Evolutionary conservation across 2,113 vertebrate species (phyloP).

Genomic region (Pteronura brasiliensis): DNA sequence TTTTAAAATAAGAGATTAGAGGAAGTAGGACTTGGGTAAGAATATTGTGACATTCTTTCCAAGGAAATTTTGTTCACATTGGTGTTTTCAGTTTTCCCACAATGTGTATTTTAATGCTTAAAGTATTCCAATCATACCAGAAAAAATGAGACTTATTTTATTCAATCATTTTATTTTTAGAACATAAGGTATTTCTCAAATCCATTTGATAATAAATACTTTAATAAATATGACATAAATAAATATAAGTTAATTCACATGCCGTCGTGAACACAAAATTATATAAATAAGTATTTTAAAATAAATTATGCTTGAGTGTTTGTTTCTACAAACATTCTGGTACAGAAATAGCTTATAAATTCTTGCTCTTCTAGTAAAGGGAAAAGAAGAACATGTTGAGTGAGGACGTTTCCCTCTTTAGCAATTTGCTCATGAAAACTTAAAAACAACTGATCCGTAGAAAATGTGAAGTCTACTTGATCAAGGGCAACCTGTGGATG

Average conservation of each 20-base stretch:
- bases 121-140: background rate
- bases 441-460: background rate
- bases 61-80: background rate
- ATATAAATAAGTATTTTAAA: conserved; percentile 67
- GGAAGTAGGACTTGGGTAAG: background rate
- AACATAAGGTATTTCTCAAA: background rate
- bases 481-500: background rate
- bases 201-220: conserved; percentile 72
- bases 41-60: background rate
- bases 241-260: conserved; percentile 44
- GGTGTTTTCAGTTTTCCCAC: background rate
- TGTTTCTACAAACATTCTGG: background rate
- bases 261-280: conserved; percentile 33
- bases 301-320: conserved; percentile 55
- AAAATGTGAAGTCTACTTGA: background rate
- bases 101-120: background rate
- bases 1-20: background rate
- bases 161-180: background rate
- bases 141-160: background rate
- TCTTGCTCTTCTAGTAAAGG: background rate
- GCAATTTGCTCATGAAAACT: background rate
- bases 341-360: conserved; percentile 52
- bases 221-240: conserved; percentile 76
- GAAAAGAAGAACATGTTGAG: background rate
- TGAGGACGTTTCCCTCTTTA: background rate